phyloP scores from a whole-genome alignment of 2,797 vertebrate species.

The Triplophysa yarkandensis region DNA sequence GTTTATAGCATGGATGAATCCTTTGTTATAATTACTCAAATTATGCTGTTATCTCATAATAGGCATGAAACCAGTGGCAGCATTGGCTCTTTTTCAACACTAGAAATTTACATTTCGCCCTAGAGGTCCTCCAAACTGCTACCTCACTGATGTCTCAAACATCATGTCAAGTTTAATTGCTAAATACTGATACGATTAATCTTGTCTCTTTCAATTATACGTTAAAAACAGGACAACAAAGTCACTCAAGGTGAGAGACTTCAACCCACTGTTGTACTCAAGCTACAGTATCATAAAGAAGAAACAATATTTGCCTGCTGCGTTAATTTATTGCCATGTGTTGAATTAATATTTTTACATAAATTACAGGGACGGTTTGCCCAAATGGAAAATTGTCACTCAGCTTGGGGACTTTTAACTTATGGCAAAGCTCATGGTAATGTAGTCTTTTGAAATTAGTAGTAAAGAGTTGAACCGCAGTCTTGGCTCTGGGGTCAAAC shows the following conservation, averaged over 20 bases:
- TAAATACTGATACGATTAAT: constrained; percentile 18
- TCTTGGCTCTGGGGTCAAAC: too few species aligned
- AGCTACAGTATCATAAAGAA: not conserved
- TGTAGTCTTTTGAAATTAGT: constrained; percentile 6
- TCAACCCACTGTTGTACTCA: not conserved
- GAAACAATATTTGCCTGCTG: constrained; percentile 6
- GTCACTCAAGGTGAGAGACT: constrained; percentile 33
- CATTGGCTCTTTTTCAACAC: not conserved
- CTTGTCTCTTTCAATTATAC: constrained; percentile 18
- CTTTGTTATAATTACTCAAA: not conserved
- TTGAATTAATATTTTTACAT: constrained; percentile 19
- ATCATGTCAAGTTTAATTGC: constrained; percentile 13
- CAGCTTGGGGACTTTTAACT: constrained; percentile 18
- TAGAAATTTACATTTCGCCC: constrained; percentile 5
- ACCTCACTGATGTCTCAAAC: constrained; percentile 1
- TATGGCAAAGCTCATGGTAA: not conserved
- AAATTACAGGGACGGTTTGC: constrained; percentile 22
- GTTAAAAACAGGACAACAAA: constrained; percentile 33
- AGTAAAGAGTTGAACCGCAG: not conserved
- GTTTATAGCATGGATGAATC: not conserved
- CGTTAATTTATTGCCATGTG: constrained; percentile 17
- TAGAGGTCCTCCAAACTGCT: constrained; percentile 24
- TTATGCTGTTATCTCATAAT: constrained; percentile 2
- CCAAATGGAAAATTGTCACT: constrained; percentile 30
- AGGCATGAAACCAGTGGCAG: not conserved